Conservation (phyloP, 2,888 invertebrate species). For the Folsomia manolachei region DNA sequence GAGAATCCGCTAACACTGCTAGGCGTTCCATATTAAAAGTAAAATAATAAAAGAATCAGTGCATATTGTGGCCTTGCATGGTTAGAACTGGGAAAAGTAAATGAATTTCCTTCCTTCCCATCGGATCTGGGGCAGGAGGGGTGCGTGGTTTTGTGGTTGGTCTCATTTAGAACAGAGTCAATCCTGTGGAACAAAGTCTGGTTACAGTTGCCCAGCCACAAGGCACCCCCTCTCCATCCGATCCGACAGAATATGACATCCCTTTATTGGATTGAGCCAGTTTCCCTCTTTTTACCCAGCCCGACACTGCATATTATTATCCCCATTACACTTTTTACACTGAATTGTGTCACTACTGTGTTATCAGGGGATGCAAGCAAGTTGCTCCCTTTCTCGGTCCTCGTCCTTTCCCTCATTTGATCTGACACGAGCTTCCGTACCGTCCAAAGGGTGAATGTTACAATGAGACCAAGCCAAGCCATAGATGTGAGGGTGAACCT, state of each 20-base stretch:
- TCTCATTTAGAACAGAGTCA: slow-evolving; percentile 16
- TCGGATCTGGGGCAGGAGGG: slow-evolving; percentile 16
- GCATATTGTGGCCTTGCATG: not conserved
- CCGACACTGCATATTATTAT: slow-evolving; percentile 10
- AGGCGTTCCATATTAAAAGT: not conserved
- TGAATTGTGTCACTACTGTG: slow-evolving; percentile 24
- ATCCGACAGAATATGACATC: too few relatives aligned
- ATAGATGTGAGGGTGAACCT: not conserved
- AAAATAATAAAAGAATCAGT: not conserved
- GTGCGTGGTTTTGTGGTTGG: slow-evolving; percentile 11
- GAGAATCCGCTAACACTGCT: not conserved
- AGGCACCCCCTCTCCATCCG: too few relatives aligned
- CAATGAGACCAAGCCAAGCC: slow-evolving; percentile 4
- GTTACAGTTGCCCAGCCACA: not conserved
- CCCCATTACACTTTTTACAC: slow-evolving; percentile 13
- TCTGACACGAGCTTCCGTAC: slow-evolving; percentile 17
- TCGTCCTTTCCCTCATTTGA: slow-evolving; percentile 6
- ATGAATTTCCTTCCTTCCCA: not conserved
- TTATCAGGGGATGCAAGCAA: not conserved
- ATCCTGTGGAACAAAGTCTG: slow-evolving; percentile 11
- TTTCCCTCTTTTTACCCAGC: slow-evolving; percentile 17
- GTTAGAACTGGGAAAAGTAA: not conserved
- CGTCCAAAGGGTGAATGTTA: not conserved
- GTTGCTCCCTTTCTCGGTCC: not conserved
- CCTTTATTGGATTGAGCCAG: slow-evolving; percentile 23